A percentile compares a stretch with the other conserved stretches of the same genome.
Evolutionary conservation across 2,797 vertebrate genomes (phyloP).

Genomic region (Carduelis carduelis): DNA sequence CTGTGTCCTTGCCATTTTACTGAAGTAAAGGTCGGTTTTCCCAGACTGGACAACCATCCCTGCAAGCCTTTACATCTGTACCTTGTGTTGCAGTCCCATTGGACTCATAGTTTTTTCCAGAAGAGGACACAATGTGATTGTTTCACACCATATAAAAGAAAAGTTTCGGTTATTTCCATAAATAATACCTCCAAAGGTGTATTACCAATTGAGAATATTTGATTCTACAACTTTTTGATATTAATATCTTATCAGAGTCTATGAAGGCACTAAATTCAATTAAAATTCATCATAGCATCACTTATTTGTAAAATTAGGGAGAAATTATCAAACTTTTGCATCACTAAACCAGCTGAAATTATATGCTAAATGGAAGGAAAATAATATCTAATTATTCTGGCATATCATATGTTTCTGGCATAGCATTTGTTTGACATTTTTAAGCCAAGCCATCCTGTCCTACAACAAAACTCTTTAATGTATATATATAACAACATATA

Average conservation of each 20-base stretch:
- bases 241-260: neutral
- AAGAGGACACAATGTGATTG: neutral
- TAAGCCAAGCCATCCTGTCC: conserved; percentile 14
- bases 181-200: neutral
- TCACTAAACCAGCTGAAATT: conserved; percentile 8
- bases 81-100: neutral
- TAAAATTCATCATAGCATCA: neutral
- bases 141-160: neutral
- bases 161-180: neutral
- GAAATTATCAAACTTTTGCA: neutral
- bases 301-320: conserved; percentile 14
- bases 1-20: neutral
- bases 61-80: neutral
- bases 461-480: conserved; percentile 38
- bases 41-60: neutral
- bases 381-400: neutral
- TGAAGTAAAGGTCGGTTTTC: neutral
- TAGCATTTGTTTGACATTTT: conserved; percentile 29
- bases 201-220: neutral
- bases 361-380: neutral
- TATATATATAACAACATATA: neutral
- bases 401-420: neutral
- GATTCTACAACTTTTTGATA: neutral
- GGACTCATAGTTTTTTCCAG: neutral
- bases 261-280: neutral